A percentile compares a stretch with the other conserved stretches of the same genome.
phyloP scores from a whole-genome alignment of 2,888 invertebrate genomes.

The Hipparchia semele region DNA sequence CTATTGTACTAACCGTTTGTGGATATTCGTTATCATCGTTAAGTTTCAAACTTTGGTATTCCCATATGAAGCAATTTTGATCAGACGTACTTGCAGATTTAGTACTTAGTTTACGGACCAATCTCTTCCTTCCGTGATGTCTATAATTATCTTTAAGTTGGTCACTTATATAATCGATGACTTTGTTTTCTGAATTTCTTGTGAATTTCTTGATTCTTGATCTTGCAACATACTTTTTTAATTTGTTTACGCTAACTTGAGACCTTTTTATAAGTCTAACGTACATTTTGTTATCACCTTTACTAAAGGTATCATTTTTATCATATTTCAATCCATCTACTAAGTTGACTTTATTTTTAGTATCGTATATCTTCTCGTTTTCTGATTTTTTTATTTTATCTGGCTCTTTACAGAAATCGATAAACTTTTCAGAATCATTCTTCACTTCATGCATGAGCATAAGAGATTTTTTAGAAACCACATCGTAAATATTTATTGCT shows the following conservation, averaged over 20 bases:
- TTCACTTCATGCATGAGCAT: background rate
- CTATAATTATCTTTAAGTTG: constrained; percentile 10
- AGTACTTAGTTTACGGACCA: background rate
- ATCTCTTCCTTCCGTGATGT: background rate
- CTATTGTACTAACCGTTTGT: constrained; percentile 6
- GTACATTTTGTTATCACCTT: constrained; percentile 27
- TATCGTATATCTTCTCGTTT: background rate
- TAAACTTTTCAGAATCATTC: background rate
- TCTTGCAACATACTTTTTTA: background rate
- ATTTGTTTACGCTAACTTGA: background rate
- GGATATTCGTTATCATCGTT: background rate
- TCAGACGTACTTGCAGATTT: constrained; percentile 9
- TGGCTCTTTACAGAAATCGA: constrained; percentile 4
- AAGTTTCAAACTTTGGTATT: background rate
- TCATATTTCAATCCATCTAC: background rate
- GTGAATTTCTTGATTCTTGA: constrained; percentile 11
- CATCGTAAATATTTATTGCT: background rate
- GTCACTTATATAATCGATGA: constrained; percentile 1
- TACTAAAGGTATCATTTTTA: constrained; percentile 8
- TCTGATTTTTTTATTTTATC: background rate
- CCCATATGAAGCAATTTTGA: background rate
- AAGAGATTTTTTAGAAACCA: background rate
- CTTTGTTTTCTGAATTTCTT: constrained; percentile 10
- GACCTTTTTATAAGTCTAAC: constrained; percentile 3
- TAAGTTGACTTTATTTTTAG: background rate